Evolutionary conservation across 2,797 vertebrate species (phyloP), one percentile per base, ranked within the genome.

Genomic region (Malacoraja senta): DNA sequence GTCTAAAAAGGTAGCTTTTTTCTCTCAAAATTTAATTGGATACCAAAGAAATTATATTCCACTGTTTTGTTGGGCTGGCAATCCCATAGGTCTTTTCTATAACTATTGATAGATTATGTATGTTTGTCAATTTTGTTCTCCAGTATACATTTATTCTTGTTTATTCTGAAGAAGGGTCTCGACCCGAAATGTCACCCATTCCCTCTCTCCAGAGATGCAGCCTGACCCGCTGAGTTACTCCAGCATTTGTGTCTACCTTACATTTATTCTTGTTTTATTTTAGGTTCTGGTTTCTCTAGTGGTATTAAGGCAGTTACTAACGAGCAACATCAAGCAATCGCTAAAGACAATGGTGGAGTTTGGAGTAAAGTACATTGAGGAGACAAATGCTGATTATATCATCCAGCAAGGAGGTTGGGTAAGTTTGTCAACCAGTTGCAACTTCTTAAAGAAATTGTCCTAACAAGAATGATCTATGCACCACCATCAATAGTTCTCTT

Each of bases 361-460:
- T 0, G 98, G 98, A 0, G 96, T 98, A 91, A 97, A 95, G 0
- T 98, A 97, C 91, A 95, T 99, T 71, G 97, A 99, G 94, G 98
- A 99, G 93, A 95, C 94, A 3, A 96, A 97, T 93, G 96, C 97
- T 0, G 97, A 97, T 93, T 98, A 96, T 95, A 97, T 99, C 95
- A 96, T 98, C 93, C 97, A 98, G 93, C 98, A 98, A 94, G 98
- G 99, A 44, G 98, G 99, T 97, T 99, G 98, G 98, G 99, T 99
- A 97, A 38, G 90, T 92, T 74, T 29, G 0, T 92, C 61, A 35
- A 88, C 65, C 38, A 72, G 72, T 91, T 17, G 35, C 24, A 74
- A 44, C 35, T 72, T 72, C 10, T 53, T 6, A 53, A 6, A 53
- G 44, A 53, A 53, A 53, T 53, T 53, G 44, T 53, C 3, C 38